Conservation (phyloP, 2,888 invertebrate species). For the Ommatoiulus sabulosus region DNA sequence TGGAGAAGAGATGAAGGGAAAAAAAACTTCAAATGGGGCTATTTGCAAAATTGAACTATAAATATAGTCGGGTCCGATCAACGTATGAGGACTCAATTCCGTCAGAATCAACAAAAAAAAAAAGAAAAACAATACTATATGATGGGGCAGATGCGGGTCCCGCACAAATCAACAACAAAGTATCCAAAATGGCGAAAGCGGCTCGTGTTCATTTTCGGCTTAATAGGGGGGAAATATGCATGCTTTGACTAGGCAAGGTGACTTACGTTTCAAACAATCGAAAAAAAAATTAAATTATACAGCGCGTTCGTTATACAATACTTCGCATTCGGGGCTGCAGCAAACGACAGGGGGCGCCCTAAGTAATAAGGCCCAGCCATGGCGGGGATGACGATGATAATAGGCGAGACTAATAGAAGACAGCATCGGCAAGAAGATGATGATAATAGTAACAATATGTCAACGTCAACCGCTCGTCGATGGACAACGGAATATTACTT, state of each 20-base stretch:
- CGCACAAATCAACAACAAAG: conserved; percentile 40
- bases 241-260: conserved; percentile 39
- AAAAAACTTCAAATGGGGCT: background rate
- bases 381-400: conserved; percentile 16
- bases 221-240: background rate
- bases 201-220: conserved; percentile 30
- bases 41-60: conserved; percentile 38
- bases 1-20: background rate
- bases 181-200: background rate
- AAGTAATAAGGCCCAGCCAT: conserved; percentile 26
- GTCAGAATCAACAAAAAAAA: conserved; percentile 18
- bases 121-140: conserved; percentile 16
- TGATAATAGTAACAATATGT: background rate
- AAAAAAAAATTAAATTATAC: background rate
- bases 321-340: background rate
- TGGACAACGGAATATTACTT: no score
- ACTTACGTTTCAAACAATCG: conserved; percentile 25
- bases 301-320: conserved; percentile 18
- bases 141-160: conserved; percentile 11
- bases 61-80: conserved; percentile 23
- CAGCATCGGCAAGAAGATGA: background rate
- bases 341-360: background rate
- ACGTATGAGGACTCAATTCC: background rate
- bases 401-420: background rate
- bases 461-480: no score